Percentiles rank a stretch among this genome's conserved stretches.
phyloP scores from a whole-genome alignment of 2,113 vertebrate species.

The Eretmochelys imbricata region DNA sequence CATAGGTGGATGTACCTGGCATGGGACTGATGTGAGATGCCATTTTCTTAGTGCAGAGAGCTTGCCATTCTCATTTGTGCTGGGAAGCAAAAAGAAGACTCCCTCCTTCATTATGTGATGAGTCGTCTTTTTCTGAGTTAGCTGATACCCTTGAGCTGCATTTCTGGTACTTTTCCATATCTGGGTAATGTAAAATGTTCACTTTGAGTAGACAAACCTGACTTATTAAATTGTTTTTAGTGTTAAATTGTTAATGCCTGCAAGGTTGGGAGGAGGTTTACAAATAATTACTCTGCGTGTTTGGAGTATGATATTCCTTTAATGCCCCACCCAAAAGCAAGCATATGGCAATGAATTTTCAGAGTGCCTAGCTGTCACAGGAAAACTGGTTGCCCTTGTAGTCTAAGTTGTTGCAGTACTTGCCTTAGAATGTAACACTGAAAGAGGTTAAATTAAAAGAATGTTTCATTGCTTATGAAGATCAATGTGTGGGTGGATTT shows the following conservation, averaged over 20 bases:
- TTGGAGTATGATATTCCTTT: neutral
- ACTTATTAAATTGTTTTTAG: neutral
- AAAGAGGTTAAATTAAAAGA: neutral
- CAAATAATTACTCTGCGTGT: rapidly evolving
- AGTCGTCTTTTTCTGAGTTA: too few species aligned
- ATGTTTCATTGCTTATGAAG: neutral
- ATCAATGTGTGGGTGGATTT: neutral
- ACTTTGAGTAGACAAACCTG: neutral
- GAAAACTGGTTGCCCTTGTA: neutral
- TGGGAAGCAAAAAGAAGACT: neutral
- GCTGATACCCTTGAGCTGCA: too few species aligned
- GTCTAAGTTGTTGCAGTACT: neutral
- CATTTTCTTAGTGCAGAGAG: rapidly evolving
- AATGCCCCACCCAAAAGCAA: too few species aligned
- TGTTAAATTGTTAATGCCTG: neutral
- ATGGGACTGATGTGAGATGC: neutral
- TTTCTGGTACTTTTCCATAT: neutral
- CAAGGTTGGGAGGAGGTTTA: neutral
- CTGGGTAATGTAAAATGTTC: neutral
- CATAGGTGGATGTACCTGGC: neutral
- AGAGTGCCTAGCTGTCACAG: too few species aligned
- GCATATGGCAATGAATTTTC: neutral
- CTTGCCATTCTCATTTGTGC: neutral
- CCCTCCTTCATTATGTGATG: too few species aligned
- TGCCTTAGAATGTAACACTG: neutral